phyloP scores from a whole-genome alignment of 2,888 invertebrate species.

The Ophonus ardosiacus region DNA sequence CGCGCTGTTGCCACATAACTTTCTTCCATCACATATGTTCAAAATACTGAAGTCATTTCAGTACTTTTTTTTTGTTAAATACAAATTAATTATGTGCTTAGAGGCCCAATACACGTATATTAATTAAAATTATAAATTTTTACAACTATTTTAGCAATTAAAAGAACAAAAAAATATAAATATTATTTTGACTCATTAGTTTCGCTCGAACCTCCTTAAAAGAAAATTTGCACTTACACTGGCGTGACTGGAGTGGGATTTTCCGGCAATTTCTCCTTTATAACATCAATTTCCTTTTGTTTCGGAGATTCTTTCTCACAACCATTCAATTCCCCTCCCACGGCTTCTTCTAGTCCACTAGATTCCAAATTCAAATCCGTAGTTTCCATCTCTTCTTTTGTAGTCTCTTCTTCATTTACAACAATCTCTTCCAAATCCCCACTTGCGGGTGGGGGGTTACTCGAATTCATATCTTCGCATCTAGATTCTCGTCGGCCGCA shows the following conservation, averaged over 20 bases:
- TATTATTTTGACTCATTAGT: too few species aligned
- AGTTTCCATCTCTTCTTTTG: neutral
- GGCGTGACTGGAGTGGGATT: neutral
- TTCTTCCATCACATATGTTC: too few species aligned
- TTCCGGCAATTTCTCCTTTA: neutral
- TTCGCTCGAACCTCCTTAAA: too few species aligned
- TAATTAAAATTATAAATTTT: too few species aligned
- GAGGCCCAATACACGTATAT: too few species aligned
- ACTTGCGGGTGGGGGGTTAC: neutral
- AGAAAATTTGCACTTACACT: neutral
- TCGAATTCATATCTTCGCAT: neutral
- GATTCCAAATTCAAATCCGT: neutral
- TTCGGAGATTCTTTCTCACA: neutral
- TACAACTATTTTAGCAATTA: too few species aligned
- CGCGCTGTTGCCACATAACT: too few species aligned
- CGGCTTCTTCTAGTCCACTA: neutral
- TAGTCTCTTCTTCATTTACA: neutral
- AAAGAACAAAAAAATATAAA: too few species aligned
- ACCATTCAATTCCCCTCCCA: neutral
- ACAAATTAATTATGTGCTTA: too few species aligned
- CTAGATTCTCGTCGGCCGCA: neutral
- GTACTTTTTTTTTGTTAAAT: too few species aligned
- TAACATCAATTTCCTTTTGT: neutral
- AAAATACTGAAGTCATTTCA: too few species aligned
- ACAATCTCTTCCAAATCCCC: neutral